phyloP scores from a whole-genome alignment of 2,888 invertebrate species.

The Pelosia muscerda region DNA sequence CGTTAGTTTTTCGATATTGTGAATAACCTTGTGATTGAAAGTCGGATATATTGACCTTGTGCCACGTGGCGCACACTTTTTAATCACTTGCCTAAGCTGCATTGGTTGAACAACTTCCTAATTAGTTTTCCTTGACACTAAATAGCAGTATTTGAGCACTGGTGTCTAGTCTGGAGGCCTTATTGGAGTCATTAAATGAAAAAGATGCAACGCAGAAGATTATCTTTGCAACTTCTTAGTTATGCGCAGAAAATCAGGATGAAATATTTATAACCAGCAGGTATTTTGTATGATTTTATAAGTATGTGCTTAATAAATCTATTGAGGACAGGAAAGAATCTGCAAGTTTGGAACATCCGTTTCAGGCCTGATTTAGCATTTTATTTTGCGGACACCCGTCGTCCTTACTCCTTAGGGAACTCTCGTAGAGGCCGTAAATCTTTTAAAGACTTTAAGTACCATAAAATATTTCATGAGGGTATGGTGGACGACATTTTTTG shows the following conservation, averaged over 20 bases:
- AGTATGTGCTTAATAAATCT: not conserved
- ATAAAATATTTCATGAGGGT: conserved; percentile 4
- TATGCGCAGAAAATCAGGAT: not conserved
- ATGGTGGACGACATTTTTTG: not conserved
- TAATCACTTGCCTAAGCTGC: not conserved
- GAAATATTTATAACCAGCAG: no score
- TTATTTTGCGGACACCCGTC: not conserved
- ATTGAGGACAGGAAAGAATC: not conserved
- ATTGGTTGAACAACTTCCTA: not conserved
- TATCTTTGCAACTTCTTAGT: not conserved
- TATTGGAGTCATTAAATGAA: not conserved
- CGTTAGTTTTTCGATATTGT: conserved; percentile 1
- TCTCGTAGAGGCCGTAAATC: conserved; percentile 1
- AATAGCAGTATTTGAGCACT: not conserved
- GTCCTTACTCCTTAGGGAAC: not conserved
- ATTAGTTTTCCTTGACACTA: conserved; percentile 9
- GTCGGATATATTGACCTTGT: not conserved
- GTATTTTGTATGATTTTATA: not conserved
- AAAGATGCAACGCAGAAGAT: not conserved
- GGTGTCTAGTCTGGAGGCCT: not conserved
- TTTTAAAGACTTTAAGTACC: not conserved
- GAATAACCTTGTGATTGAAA: not conserved
- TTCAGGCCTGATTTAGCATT: not conserved
- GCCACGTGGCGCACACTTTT: not conserved
- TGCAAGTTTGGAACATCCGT: not conserved